phyloP scores from a whole-genome alignment of 2,797 vertebrate species.

The Sebastes vulpes region DNA sequence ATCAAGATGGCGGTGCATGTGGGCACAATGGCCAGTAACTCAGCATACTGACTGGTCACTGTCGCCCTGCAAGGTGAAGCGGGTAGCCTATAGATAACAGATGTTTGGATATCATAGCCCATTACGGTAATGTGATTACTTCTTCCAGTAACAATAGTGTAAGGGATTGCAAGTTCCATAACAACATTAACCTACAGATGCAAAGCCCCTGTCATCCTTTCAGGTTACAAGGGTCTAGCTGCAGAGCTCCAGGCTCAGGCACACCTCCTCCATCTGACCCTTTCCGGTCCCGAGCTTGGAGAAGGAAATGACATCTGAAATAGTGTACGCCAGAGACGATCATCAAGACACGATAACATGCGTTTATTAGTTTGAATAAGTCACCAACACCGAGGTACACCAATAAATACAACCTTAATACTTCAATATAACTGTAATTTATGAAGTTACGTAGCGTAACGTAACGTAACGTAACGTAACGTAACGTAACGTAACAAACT shows the following conservation, averaged over 20 bases:
- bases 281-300: background rate
- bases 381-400: background rate
- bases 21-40: background rate
- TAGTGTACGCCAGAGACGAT: too few species aligned
- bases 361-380: background rate
- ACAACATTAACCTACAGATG: background rate
- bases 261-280: background rate
- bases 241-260: background rate
- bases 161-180: background rate
- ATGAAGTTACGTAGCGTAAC: background rate
- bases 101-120: background rate
- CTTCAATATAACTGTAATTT: background rate
- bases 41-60: background rate
- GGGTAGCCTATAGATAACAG: background rate
- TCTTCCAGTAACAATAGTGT: background rate
- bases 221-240: background rate
- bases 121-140: background rate
- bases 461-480: too few species aligned
- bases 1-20: background rate
- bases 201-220: background rate
- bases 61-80: background rate
- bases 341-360: too few species aligned
- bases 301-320: background rate
- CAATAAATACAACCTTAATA: background rate
- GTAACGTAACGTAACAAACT: background rate